These are phyloP conservation scores for Pollenia griseotomentosa DNA, from an alignment of 2,888 invertebrate species.

Conservation along the genomic window DNA sequence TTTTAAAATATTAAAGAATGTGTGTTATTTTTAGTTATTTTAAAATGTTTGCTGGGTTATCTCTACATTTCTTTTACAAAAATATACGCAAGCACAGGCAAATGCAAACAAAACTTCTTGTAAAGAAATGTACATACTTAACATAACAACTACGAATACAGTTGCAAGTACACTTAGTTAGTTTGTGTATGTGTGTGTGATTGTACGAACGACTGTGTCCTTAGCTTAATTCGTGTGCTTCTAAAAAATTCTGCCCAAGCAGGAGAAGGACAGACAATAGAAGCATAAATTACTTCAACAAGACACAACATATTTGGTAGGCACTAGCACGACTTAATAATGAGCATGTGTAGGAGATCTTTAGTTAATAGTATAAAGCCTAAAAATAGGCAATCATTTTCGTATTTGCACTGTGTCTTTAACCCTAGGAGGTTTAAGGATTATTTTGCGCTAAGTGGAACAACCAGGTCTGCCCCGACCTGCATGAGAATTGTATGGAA, in stretches of 20 bases:
- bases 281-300: not conserved
- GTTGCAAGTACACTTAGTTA: constrained; percentile 1
- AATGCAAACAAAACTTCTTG: constrained; percentile 4
- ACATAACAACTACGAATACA: constrained; percentile 1
- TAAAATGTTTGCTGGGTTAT: not conserved
- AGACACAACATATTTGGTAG: not conserved
- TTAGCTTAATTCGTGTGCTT: not conserved
- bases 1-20: too few species aligned
- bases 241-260: not conserved
- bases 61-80: not conserved
- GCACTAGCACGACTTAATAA: not conserved
- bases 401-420: too few species aligned
- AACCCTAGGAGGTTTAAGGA: too few species aligned
- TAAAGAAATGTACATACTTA: constrained; percentile 29
- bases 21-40: too few species aligned
- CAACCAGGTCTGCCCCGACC: too few species aligned
- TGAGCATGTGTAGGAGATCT: not conserved
- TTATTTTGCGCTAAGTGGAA: too few species aligned
- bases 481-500: too few species aligned
- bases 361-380: too few species aligned
- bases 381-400: too few species aligned
- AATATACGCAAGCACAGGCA: not conserved
- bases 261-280: not conserved
- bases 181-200: not conserved
- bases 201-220: not conserved